Evolutionary conservation across 2,113 vertebrate genomes (phyloP).

Genomic region (Phalacrocorax brasilianus): DNA sequence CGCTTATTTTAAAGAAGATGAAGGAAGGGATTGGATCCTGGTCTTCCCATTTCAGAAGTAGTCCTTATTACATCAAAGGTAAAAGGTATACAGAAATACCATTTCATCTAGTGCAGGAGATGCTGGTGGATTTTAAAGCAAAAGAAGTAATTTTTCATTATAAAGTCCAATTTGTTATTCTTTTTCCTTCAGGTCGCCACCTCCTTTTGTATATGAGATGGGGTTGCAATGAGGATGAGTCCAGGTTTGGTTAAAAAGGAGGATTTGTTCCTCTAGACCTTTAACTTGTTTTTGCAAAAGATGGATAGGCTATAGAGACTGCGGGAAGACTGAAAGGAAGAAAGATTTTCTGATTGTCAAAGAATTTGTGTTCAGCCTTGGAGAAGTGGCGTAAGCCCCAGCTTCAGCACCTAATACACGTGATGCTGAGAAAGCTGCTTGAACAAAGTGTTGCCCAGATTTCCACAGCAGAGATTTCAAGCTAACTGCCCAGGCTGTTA

Average conservation of each 20-base stretch:
- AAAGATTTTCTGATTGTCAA: not conserved
- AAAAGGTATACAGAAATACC: not conserved
- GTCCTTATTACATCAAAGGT: not conserved
- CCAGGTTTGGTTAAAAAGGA: not conserved
- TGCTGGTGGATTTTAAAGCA: not conserved
- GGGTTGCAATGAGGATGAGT: not conserved
- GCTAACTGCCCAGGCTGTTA: not conserved
- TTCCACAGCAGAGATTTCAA: not conserved
- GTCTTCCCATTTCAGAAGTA: not conserved
- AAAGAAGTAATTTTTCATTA: not conserved
- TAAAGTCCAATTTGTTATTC: not conserved
- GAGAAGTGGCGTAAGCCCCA: not conserved
- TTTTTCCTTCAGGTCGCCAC: not conserved
- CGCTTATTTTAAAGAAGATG: too few relatives aligned
- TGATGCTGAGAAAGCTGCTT: not conserved
- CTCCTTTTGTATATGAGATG: not conserved
- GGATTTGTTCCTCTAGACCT: not conserved
- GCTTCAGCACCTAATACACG: fast-evolving
- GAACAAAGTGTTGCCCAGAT: not conserved
- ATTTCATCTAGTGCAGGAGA: not conserved
- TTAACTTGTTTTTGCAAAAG: not conserved
- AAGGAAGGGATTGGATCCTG: not conserved
- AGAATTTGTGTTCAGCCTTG: not conserved
- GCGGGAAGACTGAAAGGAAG: not conserved
- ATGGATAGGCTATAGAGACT: not conserved